Evolutionary conservation across 2,888 invertebrate species (phyloP), one percentile per base, ranked within the genome.

Genomic region (Itoplectis maculator): DNA sequence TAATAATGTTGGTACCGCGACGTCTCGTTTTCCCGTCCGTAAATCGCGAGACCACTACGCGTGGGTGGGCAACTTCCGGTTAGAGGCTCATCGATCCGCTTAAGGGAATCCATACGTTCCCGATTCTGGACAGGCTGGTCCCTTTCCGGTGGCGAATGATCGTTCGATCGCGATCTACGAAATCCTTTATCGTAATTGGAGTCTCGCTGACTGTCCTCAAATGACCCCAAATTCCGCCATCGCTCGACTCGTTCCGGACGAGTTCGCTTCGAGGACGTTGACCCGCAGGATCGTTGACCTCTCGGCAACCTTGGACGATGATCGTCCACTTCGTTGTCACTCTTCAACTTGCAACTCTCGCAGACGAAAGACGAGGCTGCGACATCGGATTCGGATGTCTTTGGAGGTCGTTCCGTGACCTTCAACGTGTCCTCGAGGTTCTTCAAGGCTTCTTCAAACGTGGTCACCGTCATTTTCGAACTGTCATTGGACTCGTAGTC

Each of bases 61-160:
- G 78, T 73, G 9, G 73, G 73, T 56, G 29, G 74, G 11, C 56
- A 69, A 65, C 69, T 74, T 65, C 65, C 69, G 65, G 13, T 42
- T 0, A 15, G 37, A 23, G 66, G 40, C 59, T 69, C 37, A 20
- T 56, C 65, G 63, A 70, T 77, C 6, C 35, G 6, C 54, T 29
- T 15, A 45, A 65, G 56, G 56, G 74, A 65, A 74, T 74, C 51
- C 65, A 9, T 29, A 29, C 2, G 20, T 42, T 42, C 49, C 65
- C 47, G 49, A 29, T 68, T 68, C 6, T 54, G 70, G 47, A 70
- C 45, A 56, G 82, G 79, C 20, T n/a, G 35, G 66, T 85, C 85
- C 51, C 79, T 84, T 74, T 84, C 85, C 29, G 84, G 82, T 35
- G 84, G 81, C 23, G 84, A 85, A 66, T 84, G 77, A 77, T 83